Base-by-base conservation (phyloP, 2,797 vertebrate genomes). In the Chloroceryle inda region DNA sequence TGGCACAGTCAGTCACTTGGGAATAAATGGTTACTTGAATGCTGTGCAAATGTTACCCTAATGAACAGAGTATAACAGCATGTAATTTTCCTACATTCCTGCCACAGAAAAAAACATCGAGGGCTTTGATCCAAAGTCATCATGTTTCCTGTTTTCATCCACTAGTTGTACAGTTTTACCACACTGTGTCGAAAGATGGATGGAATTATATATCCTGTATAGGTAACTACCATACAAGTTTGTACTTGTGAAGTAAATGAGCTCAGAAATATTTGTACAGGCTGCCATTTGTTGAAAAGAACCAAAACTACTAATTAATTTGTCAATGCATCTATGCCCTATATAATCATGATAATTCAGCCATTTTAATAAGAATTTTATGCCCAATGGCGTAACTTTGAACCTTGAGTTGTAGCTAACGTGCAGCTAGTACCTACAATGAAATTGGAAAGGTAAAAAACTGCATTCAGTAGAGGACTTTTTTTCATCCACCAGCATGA, bases 361-460 rank as follows among this genome's bases (percentile, higher is more conserved):
- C 4, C 37, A 91, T 83, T 96, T 96, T 82, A 88, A 92, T 88
- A 74, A 95, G 59, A 89, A 91, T 79, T 83, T 94, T 63, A 55
- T 94, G 74, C 42, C 63, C 67, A 85, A 64, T 63, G 77, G 40
- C 21, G 61, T 87, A 94, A 94, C 53, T 94, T 96, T 84, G 77
- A 68, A 22, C 58, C 76, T 69, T 90, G 78, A 61, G 13, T 67
- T 81, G 31, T 86, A 79, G 85, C 66, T 81, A 71, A 89, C 12
- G 16, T 63, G 73, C 71, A 81, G n/a, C 27, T 95, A 85, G 82
- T 68, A 95, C 4, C 9, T 88, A 37, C 81, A 82, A 49, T 12
- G 8, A 80, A 92, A 87, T 45, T 53, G 13, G 27, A 73, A 86
- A 94, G 79, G 86, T 24, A 77, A 90, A 77, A 90, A 92, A 77